Evolutionary conservation across 2,888 invertebrate species (phyloP).

Genomic region (Mimachlamys varia): DNA sequence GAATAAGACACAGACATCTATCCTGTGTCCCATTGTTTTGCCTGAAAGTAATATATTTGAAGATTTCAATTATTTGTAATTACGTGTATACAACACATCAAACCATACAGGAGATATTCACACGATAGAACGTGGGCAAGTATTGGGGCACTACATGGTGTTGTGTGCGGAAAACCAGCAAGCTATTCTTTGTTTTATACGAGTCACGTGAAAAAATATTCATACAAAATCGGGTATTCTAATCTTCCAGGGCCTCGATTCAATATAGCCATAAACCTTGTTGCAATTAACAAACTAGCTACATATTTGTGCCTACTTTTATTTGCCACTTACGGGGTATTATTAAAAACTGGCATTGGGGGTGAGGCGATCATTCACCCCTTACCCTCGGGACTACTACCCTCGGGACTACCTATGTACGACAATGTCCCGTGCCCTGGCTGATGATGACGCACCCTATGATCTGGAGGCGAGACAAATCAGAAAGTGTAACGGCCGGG

Average conservation of each 20-base stretch:
- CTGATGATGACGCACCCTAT: not conserved
- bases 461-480: conserved; percentile 9
- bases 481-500: not conserved
- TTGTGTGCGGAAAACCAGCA: not conserved
- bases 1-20: not conserved
- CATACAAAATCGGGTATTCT: not conserved
- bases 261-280: not conserved
- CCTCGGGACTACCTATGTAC: not conserved
- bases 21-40: not conserved
- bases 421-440: not conserved
- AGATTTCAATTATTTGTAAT: conserved; percentile 22
- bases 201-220: not conserved
- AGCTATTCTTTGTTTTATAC: not conserved
- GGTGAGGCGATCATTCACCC: not conserved
- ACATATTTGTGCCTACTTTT: not conserved
- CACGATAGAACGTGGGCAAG: not conserved
- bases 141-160: not conserved
- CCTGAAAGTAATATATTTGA: not conserved
- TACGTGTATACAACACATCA: not conserved
- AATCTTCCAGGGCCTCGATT: not conserved
- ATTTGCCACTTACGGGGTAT: not conserved
- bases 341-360: not conserved
- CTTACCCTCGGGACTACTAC: not conserved
- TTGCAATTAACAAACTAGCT: not conserved
- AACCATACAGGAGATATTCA: not conserved